Evolutionary conservation across 1,140 invertebrate genomes (phyloP).

Genomic region (Philotrypesis tridentata): DNA sequence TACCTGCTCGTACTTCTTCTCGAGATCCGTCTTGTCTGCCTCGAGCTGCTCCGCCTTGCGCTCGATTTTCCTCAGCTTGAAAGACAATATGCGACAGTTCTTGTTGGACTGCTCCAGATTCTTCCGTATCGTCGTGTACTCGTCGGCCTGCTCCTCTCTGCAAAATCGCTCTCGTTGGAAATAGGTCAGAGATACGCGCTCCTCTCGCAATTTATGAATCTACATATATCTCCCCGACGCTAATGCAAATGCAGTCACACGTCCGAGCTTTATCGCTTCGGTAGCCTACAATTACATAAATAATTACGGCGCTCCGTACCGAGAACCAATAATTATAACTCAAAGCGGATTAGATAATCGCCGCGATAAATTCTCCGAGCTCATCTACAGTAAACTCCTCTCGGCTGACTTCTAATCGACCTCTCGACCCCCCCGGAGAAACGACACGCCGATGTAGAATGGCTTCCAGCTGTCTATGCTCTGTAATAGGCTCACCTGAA

Average conservation of each 20-base stretch:
- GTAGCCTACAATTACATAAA: not conserved
- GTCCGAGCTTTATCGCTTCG: not conserved
- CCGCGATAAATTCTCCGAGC: not conserved
- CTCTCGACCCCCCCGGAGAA: too few relatives aligned
- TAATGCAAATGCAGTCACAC: not conserved
- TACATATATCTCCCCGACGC: not conserved
- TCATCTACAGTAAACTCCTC: not conserved
- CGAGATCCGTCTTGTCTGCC: constrained; percentile 84
- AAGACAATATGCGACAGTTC: constrained; percentile 98
- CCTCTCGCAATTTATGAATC: not conserved
- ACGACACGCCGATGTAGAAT: too few relatives aligned
- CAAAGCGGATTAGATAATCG: not conserved
- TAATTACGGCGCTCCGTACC: not conserved
- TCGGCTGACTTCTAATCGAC: not conserved
- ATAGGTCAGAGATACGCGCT: not conserved
- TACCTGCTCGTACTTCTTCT: constrained; percentile 82
- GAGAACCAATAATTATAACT: not conserved
- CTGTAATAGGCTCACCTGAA: constrained; percentile 79
- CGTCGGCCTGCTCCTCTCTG: constrained; percentile 97
- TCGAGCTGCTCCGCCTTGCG: constrained; percentile 92
- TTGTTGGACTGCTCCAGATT: constrained; percentile 97
- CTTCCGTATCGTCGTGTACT: constrained; percentile 94
- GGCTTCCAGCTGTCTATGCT: too few relatives aligned
- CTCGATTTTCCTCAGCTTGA: constrained; percentile 97
- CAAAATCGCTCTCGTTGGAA: constrained; percentile 52